These are phyloP conservation scores for Chrysolina haemoptera DNA, from an alignment of 2,888 invertebrate species.

Conservation along the genomic window DNA sequence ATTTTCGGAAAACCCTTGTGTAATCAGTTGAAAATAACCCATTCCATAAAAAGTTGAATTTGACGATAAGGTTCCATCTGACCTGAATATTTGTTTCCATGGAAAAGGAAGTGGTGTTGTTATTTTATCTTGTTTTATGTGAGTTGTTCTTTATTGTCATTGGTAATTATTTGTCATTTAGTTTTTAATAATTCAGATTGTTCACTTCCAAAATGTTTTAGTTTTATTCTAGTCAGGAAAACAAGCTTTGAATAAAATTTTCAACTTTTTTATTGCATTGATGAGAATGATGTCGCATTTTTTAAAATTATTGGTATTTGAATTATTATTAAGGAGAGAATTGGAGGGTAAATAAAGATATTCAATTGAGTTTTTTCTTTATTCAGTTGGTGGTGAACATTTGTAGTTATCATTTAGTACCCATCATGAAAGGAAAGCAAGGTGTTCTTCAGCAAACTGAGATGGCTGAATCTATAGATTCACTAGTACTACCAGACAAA, in stretches of 20 bases:
- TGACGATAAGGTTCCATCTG: not conserved
- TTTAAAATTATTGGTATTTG: not conserved
- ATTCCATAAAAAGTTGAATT: constrained; percentile 2
- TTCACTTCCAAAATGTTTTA: constrained; percentile 10
- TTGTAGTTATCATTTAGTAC: too few relatives aligned
- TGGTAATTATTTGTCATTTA: not conserved
- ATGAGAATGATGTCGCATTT: not conserved
- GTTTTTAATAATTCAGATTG: not conserved
- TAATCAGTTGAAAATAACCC: not conserved
- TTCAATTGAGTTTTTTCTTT: constrained; percentile 4
- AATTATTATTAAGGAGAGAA: constrained; percentile 16
- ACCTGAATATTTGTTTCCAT: not conserved
- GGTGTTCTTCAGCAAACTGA: too few relatives aligned
- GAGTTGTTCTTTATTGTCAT: not conserved
- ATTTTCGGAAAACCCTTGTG: not conserved
- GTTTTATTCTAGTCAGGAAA: constrained; percentile 12
- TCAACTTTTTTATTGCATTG: not conserved
- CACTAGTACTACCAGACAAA: too few relatives aligned
- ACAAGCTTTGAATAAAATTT: not conserved
- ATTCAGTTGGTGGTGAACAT: too few relatives aligned
- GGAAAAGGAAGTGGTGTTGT: not conserved
- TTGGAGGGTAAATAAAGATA: constrained; percentile 17
- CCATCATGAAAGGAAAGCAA: too few relatives aligned
- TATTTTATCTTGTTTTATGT: not conserved
- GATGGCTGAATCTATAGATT: too few relatives aligned